Evolutionary conservation across 2,888 invertebrate species (phyloP).

Genomic region (Archips xylosteana): DNA sequence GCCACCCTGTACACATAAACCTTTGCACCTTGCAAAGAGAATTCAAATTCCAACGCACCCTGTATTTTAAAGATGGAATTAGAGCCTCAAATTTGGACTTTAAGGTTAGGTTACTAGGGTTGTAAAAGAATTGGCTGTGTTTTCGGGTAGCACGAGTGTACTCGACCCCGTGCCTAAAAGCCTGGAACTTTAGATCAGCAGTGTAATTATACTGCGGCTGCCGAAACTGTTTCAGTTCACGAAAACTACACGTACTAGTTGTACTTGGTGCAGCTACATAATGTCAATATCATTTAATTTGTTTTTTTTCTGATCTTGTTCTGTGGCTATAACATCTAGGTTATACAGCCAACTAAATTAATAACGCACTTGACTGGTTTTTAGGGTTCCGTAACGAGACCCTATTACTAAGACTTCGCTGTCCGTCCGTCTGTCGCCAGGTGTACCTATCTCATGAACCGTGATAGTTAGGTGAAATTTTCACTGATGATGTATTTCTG

Average conservation of each 20-base stretch:
- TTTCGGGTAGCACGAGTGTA: conserved; percentile 17
- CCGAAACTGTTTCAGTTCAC: not conserved
- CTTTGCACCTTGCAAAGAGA: conserved; percentile 3
- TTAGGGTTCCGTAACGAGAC: too few species aligned
- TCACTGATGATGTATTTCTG: too few species aligned
- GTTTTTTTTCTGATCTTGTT: too few species aligned
- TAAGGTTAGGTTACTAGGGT: not conserved
- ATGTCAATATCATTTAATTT: too few species aligned
- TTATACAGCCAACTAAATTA: too few species aligned
- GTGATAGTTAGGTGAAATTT: too few species aligned
- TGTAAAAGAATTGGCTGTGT: not conserved
- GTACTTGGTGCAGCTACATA: not conserved
- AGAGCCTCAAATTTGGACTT: not conserved
- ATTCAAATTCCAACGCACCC: conserved; percentile 2
- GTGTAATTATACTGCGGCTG: conserved; percentile 15
- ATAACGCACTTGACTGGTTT: too few species aligned
- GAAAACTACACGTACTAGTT: not conserved
- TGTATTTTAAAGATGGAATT: not conserved
- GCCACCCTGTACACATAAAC: not conserved
- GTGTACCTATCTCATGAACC: too few species aligned
- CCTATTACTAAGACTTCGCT: too few species aligned
- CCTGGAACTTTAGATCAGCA: conserved; percentile 32
- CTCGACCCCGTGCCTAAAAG: conserved; percentile 40
- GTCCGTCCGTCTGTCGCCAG: too few species aligned
- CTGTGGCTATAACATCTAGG: too few species aligned